Evolutionary conservation across 2,888 invertebrate genomes (phyloP), one percentile per base, ranked within the genome.

Genomic region (Eupeodes luniger): DNA sequence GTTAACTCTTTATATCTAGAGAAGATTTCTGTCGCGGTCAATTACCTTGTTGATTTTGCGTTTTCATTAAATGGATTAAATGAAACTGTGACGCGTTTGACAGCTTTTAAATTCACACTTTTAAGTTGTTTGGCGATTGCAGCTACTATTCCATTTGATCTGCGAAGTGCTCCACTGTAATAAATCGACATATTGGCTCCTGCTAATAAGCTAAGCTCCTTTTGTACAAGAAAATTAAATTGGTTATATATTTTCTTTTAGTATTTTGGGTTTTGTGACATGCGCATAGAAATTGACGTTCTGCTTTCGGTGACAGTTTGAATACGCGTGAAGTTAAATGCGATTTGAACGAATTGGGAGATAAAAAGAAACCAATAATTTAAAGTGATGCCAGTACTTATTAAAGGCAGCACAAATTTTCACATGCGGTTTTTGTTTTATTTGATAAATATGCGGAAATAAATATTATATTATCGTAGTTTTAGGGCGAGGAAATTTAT

Each of bases 31-130:
- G 14, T 34, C n/a, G 14, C n/a, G 59, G 27, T 36, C 10, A 27
- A 91, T 92, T 92, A 95, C 95, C 95, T 94, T 86, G 94, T 94
- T 67, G 94, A 95, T 86, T 94, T 94, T 81, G 96, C 96, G 93
- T 96, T 96, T 91, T 96, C 94, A 90, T 96, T 95, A 93, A 98
- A 98, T 5, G 98, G 98, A 94, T 98, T 98, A 92, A 98, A 98
- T 93, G 96, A 96, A 74, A 97, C 95, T 74, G 95, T 95, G 84
- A 98, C 95, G 93, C 95, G 95, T 91, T 96, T 96, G 0, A 97
- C 96, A 61, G 97, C 97, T 92, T 97, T 97, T 83, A 98, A 94
- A 94, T 96, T 97, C 11, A 98, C 93, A 89, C 93, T 91, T 92
- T 94, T 95, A 76, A 97, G 91, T 93, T 98, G 96, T 93, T 96